Evolutionary conservation across 2,888 invertebrate species (phyloP).

Genomic region (Tetragonula carbonaria): DNA sequence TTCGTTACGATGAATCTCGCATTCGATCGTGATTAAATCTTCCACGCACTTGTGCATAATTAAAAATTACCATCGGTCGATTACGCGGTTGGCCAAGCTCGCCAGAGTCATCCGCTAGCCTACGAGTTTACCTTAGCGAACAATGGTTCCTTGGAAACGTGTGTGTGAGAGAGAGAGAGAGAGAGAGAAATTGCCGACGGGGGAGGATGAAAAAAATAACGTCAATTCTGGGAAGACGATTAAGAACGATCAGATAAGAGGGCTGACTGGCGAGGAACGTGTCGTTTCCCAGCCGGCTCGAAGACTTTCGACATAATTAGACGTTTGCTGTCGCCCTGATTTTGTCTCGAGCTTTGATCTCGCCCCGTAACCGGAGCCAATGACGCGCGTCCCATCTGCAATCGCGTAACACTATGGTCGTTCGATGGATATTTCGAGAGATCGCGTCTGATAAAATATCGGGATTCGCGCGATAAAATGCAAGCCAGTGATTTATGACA

Average conservation of each 20-base stretch:
- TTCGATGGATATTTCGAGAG: constrained; percentile 19
- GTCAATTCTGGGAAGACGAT: constrained; percentile 51
- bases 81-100: constrained; percentile 21
- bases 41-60: constrained; percentile 1
- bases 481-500: not conserved
- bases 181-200: constrained; percentile 5
- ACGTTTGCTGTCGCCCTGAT: constrained; percentile 49
- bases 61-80: constrained; percentile 23
- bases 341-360: constrained; percentile 40
- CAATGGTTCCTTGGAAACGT: not conserved
- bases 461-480: not conserved
- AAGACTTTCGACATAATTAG: constrained; percentile 67
- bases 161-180: not conserved
- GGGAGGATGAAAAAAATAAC: constrained; percentile 1
- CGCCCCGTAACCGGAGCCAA: constrained; percentile 28
- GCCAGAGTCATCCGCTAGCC: not conserved
- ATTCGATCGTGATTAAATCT: not conserved
- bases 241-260: constrained; percentile 71
- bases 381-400: constrained; percentile 1
- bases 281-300: constrained; percentile 62
- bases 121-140: constrained; percentile 2
- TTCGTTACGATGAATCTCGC: too few relatives aligned
- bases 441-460: not conserved
- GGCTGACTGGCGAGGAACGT: constrained; percentile 71
- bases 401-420: not conserved